A percentile compares a stretch with the other conserved stretches of the same genome.
Conservation (phyloP, 2,113 vertebrate genomes). For the Charadrius vociferus region DNA sequence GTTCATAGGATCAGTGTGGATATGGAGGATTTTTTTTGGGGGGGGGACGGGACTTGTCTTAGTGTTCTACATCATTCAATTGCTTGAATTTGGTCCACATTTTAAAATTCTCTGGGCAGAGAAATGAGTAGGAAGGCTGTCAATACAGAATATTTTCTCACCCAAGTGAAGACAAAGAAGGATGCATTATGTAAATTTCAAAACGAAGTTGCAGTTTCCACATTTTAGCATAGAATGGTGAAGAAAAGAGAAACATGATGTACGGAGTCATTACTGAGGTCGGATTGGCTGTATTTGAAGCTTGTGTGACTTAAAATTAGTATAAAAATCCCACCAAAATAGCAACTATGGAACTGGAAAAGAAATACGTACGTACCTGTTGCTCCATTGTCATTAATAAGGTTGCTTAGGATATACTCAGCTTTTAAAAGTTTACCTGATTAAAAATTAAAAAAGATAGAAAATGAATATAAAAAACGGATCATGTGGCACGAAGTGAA, state of each 20-base stretch:
- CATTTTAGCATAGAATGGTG: neutral
- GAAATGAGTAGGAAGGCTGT: neutral
- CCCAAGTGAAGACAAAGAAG: neutral
- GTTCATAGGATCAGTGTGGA: neutral
- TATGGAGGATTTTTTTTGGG: neutral
- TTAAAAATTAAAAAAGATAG: neutral
- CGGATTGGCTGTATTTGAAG: neutral
- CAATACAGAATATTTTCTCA: neutral
- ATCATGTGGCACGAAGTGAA: neutral
- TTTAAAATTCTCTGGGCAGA: neutral
- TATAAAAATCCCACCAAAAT: neutral
- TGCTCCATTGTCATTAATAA: slow-evolving; percentile 84
- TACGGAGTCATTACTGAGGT: neutral
- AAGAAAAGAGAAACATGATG: neutral
- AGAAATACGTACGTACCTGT: slow-evolving; percentile 75
- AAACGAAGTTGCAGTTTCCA: neutral
- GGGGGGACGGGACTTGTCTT: neutral
- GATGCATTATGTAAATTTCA: neutral
- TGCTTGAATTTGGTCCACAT: neutral
- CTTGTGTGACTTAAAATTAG: neutral
- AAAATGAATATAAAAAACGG: neutral
- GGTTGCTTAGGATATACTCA: slow-evolving; percentile 89
- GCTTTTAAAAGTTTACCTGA: slow-evolving; percentile 93
- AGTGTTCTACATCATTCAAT: neutral
- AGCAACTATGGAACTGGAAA: neutral